Base-by-base conservation (phyloP, 2,797 vertebrate species). In the Oreochromis grahami region DNA sequence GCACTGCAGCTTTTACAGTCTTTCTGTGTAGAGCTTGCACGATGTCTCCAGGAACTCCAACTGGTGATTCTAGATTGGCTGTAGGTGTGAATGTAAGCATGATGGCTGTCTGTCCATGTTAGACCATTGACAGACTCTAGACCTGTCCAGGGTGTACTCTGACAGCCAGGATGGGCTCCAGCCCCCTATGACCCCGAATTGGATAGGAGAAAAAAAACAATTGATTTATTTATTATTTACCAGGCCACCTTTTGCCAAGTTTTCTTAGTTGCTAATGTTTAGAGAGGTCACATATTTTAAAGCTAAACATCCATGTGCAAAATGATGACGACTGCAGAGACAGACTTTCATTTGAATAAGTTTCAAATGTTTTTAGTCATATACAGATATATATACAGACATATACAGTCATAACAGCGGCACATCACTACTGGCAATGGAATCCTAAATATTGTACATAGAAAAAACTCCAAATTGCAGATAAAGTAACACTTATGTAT, bases 121-220 rank as follows among this genome's bases (percentile, higher is more conserved):
- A 12, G 29, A 34, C 9, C 29, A 19, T 34, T 34, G 56, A 34
- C 29, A 19, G 56, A 34, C 29, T 60, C 9, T 60, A 60, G 56
- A 60, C 29, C 56, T 3, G 17, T 32, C 32, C 32, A 60, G 56
- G 56, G 17, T n/a, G 56, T 60, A 60, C 32, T 34, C 32, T 60
- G 56, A 60, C 9, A 60, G 56, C 29, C 56, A 60, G 17, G 0
- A 60, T 60, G 56, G 32, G 17, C 56, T 60, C 56, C 29, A 60
- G 56, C 32, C 56, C 17, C 56, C 4, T 36, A 7, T 36, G 6
- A 36, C 19, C 32, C 58, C 11, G 6, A n/a, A 63, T 36, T 36
- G 32, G 58, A 36, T 36, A 36, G 11, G 58, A 7, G 58, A 0
- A 11, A 1, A 2, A 19, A 12, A 12, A 11, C 0, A 10, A 58